A percentile compares a stretch with the other conserved stretches of the same genome.
These are phyloP conservation scores for Pitta sordida DNA, from an alignment of 2,113 vertebrate genomes.

Conservation along the genomic window DNA sequence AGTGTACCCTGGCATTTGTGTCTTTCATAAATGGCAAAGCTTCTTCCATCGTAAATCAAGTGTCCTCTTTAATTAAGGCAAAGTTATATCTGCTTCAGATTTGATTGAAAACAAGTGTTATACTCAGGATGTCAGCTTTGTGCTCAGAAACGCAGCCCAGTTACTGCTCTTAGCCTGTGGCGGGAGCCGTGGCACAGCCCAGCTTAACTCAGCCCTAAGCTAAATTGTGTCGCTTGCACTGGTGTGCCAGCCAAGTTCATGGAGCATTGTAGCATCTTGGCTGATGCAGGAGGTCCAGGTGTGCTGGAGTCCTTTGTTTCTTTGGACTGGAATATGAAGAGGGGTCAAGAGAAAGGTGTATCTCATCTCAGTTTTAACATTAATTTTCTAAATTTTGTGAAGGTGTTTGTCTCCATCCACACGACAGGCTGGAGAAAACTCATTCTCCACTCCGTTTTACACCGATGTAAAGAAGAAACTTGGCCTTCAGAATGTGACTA, in stretches of 20 bases:
- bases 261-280: not conserved
- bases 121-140: not conserved
- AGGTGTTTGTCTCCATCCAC: not conserved
- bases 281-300: not conserved
- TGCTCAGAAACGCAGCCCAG: not conserved
- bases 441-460: not conserved
- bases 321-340: not conserved
- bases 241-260: not conserved
- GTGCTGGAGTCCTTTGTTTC: not conserved
- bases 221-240: not conserved
- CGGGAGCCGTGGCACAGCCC: not conserved
- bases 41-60: not conserved
- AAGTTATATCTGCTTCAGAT: not conserved
- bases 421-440: not conserved
- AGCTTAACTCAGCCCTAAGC: not conserved
- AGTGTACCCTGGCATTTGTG: not conserved
- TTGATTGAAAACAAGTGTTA: not conserved
- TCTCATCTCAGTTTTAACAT: not conserved
- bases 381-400: not conserved
- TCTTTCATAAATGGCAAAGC: rapidly evolving
- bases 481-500: not conserved
- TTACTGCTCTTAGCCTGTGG: not conserved
- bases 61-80: not conserved
- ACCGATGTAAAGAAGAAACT: not conserved
- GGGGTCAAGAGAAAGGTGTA: not conserved